Evolutionary conservation across 2,113 vertebrate species (phyloP).

Genomic region (Ahaetulla prasina): DNA sequence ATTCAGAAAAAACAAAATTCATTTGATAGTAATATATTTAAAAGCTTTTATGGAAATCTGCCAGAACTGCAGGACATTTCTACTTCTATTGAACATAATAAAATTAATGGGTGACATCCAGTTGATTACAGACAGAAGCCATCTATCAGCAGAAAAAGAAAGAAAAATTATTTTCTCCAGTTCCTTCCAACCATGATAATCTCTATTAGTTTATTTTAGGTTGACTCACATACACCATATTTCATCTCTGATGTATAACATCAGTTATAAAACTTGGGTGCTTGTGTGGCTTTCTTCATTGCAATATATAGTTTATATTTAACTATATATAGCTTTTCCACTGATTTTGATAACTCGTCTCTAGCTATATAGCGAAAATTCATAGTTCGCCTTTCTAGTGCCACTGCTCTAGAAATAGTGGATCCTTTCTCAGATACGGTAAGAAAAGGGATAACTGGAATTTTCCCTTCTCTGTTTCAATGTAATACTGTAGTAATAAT

Average conservation of each 20-base stretch:
- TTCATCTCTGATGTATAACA: neutral
- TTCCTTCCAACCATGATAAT: neutral
- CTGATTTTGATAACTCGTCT: neutral
- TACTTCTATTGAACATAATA: neutral
- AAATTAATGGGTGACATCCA: neutral
- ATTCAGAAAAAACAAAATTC: neutral
- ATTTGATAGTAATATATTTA: neutral
- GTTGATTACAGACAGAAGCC: neutral
- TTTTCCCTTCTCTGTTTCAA: neutral
- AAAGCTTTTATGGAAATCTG: accelerated
- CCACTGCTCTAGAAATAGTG: neutral
- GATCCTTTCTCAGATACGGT: neutral
- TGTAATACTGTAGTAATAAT: neutral
- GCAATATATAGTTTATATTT: neutral
- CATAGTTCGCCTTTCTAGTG: neutral
- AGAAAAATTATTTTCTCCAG: neutral
- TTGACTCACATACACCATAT: neutral
- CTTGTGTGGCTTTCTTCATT: neutral
- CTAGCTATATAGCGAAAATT: neutral
- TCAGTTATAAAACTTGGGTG: neutral
- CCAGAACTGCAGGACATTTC: neutral
- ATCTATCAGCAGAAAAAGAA: neutral
- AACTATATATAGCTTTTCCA: neutral
- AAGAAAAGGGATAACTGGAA: neutral
- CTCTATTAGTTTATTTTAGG: neutral